Evolutionary conservation across 2,888 invertebrate genomes (phyloP), one percentile per base, ranked within the genome.

Genomic region (Steromphala cineraria): DNA sequence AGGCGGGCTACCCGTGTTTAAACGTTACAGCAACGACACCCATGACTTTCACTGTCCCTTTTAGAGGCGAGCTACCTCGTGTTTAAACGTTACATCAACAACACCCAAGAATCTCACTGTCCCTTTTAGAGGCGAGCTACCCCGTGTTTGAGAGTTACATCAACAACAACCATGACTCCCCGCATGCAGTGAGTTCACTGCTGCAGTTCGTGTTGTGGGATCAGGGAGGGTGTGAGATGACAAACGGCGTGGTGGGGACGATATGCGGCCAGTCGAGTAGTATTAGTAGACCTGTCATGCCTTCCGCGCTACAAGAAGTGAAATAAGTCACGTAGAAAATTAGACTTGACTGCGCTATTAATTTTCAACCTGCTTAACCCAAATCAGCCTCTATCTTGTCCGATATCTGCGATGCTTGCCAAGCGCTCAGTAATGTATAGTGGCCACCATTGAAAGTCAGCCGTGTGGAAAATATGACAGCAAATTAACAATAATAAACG

Each of bases 301-400:
- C 36, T 46, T 13, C 71, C 36, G 71, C 31, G 10, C 31, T 19
- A 40, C 71, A 36, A 40, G 71, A 19, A 36, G 40, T 31, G 71
- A n/a, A 71, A 36, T 36, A 31, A 71, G 71, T 71, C 71, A 36
- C 40, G 71, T 71, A 36, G 71, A 71, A 71, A 71, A 71, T 71
- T 36, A 36, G 28, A 71, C 71, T 71, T 71, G 71, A 71, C 71
- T 71, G 36, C 71, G 71, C 71, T 71, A 71, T 71, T 71, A 71
- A 71, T 71, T 71, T 71, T 40, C 71, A 71, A 71, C 71, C 71
- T 36, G 71, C 71, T 71, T 71, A 71, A 71, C 71, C 71, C 71
- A 71, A 71, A 71, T 71, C 71, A 36, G 40, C 1, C 71, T 71
- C 71, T 71, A 71, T 71, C 71, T 71, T 71, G 71, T 71, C 71